Evolutionary conservation across 1,140 invertebrate genomes (phyloP), one percentile per base, ranked within the genome.

Genomic region (Habropoda laboriosa): DNA sequence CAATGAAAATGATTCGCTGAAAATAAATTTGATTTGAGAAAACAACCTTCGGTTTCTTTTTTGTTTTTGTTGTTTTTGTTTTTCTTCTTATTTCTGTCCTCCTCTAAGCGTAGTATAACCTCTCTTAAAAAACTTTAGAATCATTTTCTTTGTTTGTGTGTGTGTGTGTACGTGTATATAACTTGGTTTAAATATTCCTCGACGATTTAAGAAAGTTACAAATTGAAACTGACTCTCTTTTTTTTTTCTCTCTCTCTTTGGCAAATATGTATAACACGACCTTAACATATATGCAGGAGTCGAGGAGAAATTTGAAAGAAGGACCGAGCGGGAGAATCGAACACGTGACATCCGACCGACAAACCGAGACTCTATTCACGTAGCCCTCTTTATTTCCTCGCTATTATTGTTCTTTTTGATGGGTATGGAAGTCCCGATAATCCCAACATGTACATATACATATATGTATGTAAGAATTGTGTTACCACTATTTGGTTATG

Each of bases 111-210:
- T 63, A 63, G 35, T n/a, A 35, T 63, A 63, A 38, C 35, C 4
- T 21, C n/a, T 51, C n/a, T 42, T 71, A 58, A 21, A 60, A 72
- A 73, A 63, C 53, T 60, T 58, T 51, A 51, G 42, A 63, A 74
- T 63, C 42, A 51, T 64, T 49, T 74, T 35, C 18, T 27, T 38
- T 47, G 30, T 66, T 10, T 32, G 13, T 40, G 40, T 38, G 32
- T 47, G 30, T 66, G 21, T 32, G 13, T 40, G 40, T 38, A 32
- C 24, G n/a, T 10, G 47, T n/a, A 0, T 64, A 16, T 38, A 63
- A n/a, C 35, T 64, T 45, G 42, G 18, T 45, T 45, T 40, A 27
- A n/a, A 27, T 30, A n/a, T 27, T 63, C 3, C 12, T 63, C 60
- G 35, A 16, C n/a, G n/a, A n/a, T n/a, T 63, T 40, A 63, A 63